These are phyloP conservation scores for Drosophila repleta DNA, from an alignment of 1,140 invertebrate species.

Conservation along the genomic window DNA sequence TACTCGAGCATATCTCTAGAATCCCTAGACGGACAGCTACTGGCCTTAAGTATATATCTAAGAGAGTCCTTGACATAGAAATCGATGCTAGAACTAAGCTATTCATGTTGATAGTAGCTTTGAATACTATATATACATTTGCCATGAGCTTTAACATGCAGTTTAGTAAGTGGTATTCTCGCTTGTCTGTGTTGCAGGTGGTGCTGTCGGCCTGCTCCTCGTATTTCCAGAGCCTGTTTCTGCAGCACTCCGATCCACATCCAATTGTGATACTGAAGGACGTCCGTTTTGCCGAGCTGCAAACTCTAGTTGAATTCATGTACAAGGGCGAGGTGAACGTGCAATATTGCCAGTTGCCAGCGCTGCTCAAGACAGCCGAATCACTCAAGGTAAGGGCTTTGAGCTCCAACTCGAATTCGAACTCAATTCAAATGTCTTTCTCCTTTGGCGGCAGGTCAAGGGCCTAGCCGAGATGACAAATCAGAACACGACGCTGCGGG, in stretches of 20 bases:
- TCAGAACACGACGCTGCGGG: conserved; percentile 86
- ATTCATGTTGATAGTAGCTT: too few species aligned
- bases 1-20: too few species aligned
- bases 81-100: too few species aligned
- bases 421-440: not conserved
- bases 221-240: conserved; percentile 95
- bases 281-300: conserved; percentile 94
- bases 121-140: not conserved
- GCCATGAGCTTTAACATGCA: not conserved
- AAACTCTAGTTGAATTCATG: conserved; percentile 97
- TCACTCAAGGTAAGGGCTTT: conserved; percentile 89
- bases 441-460: conserved; percentile 86
- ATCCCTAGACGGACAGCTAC: too few species aligned
- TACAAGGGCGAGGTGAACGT: conserved; percentile 98
- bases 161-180: not conserved
- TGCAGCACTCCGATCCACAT: conserved; percentile 94
- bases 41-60: too few species aligned
- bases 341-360: conserved; percentile 95
- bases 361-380: conserved; percentile 95
- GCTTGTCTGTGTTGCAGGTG: conserved; percentile 84
- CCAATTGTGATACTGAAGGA: conserved; percentile 97
- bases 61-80: too few species aligned
- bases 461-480: conserved; percentile 96
- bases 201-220: conserved; percentile 97
- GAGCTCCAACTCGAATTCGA: not conserved